These are phyloP conservation scores for Machimus atricapillus DNA, from an alignment of 2,888 invertebrate genomes.

Conservation along the genomic window DNA sequence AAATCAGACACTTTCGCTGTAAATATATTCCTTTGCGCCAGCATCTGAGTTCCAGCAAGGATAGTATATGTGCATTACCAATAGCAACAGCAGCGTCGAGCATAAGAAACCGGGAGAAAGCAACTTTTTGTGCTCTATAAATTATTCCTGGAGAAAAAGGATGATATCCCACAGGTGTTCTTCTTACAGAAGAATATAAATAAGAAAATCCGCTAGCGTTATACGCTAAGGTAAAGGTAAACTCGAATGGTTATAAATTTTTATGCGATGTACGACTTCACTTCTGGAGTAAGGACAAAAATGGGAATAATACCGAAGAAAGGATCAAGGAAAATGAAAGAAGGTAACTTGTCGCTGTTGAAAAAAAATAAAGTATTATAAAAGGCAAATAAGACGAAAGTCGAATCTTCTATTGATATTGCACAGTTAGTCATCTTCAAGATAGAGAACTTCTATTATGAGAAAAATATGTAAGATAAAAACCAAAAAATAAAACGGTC, in stretches of 20 bases:
- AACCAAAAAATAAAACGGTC: neutral
- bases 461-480: neutral
- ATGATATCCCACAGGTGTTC: slow-evolving; percentile 43
- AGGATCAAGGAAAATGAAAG: neutral
- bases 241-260: neutral
- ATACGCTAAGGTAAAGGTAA: slow-evolving; percentile 18
- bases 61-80: neutral
- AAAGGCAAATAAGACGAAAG: neutral
- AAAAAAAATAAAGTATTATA: neutral
- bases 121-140: slow-evolving; percentile 12
- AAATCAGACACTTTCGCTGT: neutral
- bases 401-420: neutral
- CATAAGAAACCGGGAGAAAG: neutral
- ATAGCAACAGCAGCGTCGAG: neutral
- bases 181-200: slow-evolving; percentile 38
- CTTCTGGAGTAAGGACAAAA: neutral
- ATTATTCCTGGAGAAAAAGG: slow-evolving; percentile 39
- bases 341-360: neutral
- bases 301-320: neutral
- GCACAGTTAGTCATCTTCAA: neutral
- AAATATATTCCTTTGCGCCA: neutral
- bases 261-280: neutral
- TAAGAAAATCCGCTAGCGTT: slow-evolving; percentile 40
- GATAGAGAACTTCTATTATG: neutral
- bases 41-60: neutral